These are phyloP conservation scores for Synanthedon andrenaeformis DNA, from an alignment of 2,888 invertebrate genomes.

Conservation along the genomic window DNA sequence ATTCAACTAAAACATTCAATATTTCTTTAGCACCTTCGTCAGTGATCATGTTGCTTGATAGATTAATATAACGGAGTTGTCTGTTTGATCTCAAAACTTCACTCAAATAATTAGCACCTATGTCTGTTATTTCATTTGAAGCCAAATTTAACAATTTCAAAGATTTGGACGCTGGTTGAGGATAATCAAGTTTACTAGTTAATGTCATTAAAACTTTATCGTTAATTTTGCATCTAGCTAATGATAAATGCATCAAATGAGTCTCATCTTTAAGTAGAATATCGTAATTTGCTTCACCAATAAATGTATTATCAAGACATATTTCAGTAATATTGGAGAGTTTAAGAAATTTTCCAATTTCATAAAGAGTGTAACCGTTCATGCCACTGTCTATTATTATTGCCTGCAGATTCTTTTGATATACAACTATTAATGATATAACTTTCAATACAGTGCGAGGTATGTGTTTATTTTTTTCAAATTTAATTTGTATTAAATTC, in stretches of 20 bases:
- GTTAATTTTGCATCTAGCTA: conserved; percentile 32
- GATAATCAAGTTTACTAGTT: conserved; percentile 16
- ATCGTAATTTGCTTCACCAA: conserved; percentile 28
- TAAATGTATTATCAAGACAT: conserved; percentile 25
- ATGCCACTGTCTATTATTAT: conserved; percentile 28
- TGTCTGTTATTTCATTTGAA: conserved; percentile 37
- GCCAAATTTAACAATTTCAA: conserved; percentile 33
- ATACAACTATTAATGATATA: conserved; percentile 25
- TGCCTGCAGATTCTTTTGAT: conserved; percentile 18
- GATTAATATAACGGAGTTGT: conserved; percentile 31
- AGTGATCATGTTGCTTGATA: conserved; percentile 32
- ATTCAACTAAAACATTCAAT: conserved; percentile 22
- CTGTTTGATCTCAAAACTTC: conserved; percentile 30
- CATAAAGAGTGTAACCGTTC: conserved; percentile 19
- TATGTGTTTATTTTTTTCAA: conserved; percentile 22
- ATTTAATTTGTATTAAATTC: conserved; percentile 25
- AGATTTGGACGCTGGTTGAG: conserved; percentile 24
- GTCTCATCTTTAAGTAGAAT: conserved; percentile 20
- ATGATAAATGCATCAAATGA: conserved; percentile 25
- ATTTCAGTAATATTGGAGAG: conserved; percentile 32
- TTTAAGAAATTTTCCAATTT: conserved; percentile 26
- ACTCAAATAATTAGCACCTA: conserved; percentile 26
- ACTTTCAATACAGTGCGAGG: conserved; percentile 28
- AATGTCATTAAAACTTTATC: conserved; percentile 27
- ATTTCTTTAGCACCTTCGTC: conserved; percentile 28